Percentiles rank a stretch among this genome's conserved stretches.
Evolutionary conservation across 2,113 vertebrate genomes (phyloP).

Genomic region (Antechinus flavipes): DNA sequence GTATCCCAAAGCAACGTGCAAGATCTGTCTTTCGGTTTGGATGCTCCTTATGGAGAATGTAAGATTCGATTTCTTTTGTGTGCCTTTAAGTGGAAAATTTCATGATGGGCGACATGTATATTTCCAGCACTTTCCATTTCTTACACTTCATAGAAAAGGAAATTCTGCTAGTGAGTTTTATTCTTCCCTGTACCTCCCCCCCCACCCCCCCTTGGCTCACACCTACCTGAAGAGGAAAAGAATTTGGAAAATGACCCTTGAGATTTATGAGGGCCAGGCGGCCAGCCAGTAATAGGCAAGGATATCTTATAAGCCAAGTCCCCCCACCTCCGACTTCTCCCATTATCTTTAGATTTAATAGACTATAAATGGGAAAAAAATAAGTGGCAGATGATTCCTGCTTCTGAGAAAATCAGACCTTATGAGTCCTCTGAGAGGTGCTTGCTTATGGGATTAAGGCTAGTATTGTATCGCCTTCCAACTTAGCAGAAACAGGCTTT

Average conservation of each 20-base stretch:
- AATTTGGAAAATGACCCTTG: constrained; percentile 73
- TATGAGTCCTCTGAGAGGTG: constrained; percentile 19
- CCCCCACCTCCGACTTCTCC: constrained; percentile 63
- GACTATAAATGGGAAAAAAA: constrained; percentile 70
- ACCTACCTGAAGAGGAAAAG: constrained; percentile 76
- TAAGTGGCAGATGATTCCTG: constrained; percentile 61
- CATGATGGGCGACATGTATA: constrained; percentile 72
- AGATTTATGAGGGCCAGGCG: constrained; percentile 69
- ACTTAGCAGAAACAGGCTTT: constrained; percentile 41
- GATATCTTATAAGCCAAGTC: constrained; percentile 60
- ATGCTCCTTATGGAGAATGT: constrained; percentile 79
- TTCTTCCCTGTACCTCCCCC: constrained; percentile 34
- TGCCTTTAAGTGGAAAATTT: constrained; percentile 61
- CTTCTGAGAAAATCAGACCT: constrained; percentile 1
- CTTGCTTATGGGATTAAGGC: constrained; percentile 68
- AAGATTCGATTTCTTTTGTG: constrained; percentile 61
- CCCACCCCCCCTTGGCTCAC: constrained; percentile 75
- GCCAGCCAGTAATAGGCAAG: constrained; percentile 74
- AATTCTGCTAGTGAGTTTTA: constrained; percentile 33
- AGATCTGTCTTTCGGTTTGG: constrained; percentile 78
- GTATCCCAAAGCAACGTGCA: constrained; percentile 72
- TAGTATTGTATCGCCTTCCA: constrained; percentile 58
- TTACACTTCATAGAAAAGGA: constrained; percentile 72
- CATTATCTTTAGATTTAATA: constrained; percentile 77
- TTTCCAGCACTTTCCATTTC: constrained; percentile 70